Base-by-base conservation (phyloP, 2,888 invertebrate genomes). In the Dascillus cervinus region DNA sequence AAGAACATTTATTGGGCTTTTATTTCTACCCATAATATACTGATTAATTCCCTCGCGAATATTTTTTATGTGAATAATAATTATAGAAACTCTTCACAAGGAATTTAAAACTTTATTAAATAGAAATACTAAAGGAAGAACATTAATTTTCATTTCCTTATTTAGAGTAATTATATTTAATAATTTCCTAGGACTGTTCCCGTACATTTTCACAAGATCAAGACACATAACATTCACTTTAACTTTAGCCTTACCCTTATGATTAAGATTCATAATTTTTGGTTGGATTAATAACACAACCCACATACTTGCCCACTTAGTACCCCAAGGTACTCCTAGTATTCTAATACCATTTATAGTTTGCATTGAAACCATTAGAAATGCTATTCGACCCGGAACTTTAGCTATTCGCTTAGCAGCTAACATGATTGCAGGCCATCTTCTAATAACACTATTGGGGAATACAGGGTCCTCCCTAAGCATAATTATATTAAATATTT, bases 341-440 rank as follows among this genome's bases (percentile, higher is more conserved):
- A 49, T 73, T 49, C 49, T 82, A 52, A 79, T 80, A 66, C 77
- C 78, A 13, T 81, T 82, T 67, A 79, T 82, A 70, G 79, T 82
- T 4, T 58, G 77, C 62, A 81, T 82, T 72, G 82, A 82, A 77
- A 72, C 76, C 19, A 75, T 79, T 64, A 82, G 80, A 50, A 81
- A 80, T 66, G 48, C 79, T 44, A 81, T 82, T 62, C 79, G 79
- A 6, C 79, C 80, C 0, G 66, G 72, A 58, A 82, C 82, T 2
- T 62, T 82, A 67, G 73, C 77, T 1, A 72, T 83, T 35, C 81
- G 82, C 43, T 55, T 82, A 67, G 72, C 77, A 3, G 82, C 82
- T n/a, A 82, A 82, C 69, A 81, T 82, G 75, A 79, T 81, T 69
- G 79, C 82, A 1, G 81, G 80, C 0, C 79, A 82, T 58, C 55